Percentiles rank a stretch among this genome's conserved stretches.
Evolutionary conservation across 2,113 vertebrate genomes (phyloP).

Genomic region (Fulmarus glacialis): DNA sequence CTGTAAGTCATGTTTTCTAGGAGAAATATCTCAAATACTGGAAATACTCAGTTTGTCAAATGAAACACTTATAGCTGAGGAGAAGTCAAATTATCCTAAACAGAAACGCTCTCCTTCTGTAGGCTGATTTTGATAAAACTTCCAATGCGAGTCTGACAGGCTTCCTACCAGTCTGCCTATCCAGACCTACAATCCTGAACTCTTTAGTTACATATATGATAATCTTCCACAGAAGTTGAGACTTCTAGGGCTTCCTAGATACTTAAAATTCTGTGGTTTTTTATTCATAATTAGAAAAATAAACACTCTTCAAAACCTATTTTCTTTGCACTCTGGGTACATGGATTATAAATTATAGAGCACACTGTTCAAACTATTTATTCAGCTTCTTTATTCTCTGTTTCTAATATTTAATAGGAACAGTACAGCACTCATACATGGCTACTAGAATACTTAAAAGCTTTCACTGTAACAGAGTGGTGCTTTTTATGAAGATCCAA

Average conservation of each 20-base stretch:
- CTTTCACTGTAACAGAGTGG: background rate
- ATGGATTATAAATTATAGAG: background rate
- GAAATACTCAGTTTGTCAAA: background rate
- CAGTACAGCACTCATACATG: background rate
- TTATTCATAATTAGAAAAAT: background rate
- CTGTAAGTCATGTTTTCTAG: background rate
- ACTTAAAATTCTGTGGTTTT: background rate
- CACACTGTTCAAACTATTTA: background rate
- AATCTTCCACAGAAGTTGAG: background rate
- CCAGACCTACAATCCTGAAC: background rate
- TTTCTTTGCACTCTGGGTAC: background rate
- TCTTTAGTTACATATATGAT: background rate
- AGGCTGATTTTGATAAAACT: background rate
- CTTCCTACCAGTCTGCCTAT: background rate
- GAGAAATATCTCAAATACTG: background rate
- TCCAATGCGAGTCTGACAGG: background rate
- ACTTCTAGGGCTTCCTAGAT: background rate
- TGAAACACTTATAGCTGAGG: background rate
- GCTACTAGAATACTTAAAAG: background rate
- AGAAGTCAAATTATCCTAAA: background rate
- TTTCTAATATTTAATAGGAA: background rate
- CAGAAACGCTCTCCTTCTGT: background rate
- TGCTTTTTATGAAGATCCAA: background rate
- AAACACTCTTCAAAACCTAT: background rate
- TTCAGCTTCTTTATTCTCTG: background rate